Evolutionary conservation across 2,113 vertebrate genomes (phyloP).

Genomic region (Pseudopipra pipra): DNA sequence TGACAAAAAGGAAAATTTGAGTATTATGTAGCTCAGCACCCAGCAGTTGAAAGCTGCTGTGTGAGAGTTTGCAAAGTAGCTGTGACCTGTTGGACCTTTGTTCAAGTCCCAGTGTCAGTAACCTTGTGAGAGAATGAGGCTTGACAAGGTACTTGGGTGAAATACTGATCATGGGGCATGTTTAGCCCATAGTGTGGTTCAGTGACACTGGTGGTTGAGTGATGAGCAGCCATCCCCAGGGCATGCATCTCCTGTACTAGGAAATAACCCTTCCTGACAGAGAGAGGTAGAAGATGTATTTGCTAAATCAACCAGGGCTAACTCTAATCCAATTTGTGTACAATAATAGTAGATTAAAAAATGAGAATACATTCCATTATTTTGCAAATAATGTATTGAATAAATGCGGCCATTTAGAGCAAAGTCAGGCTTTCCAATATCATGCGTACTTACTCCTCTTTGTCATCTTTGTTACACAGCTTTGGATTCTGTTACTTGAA

Average conservation of each 20-base stretch:
- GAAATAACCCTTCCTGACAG: not conserved
- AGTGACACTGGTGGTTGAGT: not conserved
- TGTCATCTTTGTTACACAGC: not conserved
- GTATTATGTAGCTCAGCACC: not conserved
- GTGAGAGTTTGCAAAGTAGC: not conserved
- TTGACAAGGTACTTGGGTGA: not conserved
- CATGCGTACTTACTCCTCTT: not conserved
- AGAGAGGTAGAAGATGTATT: not conserved
- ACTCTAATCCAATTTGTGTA: not conserved
- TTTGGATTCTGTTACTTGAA: slow-evolving; percentile 64
- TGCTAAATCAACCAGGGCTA: not conserved
- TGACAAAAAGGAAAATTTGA: not conserved
- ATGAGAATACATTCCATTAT: slow-evolving; percentile 48
- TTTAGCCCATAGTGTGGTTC: not conserved
- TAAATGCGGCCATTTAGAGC: not conserved
- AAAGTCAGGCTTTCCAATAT: not conserved
- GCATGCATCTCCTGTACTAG: not conserved
- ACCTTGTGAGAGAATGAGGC: not conserved
- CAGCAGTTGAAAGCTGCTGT: not conserved
- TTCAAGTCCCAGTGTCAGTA: not conserved
- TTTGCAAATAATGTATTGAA: not conserved
- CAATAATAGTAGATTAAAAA: not conserved
- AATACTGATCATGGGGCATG: accelerated
- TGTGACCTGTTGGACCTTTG: not conserved
- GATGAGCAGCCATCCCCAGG: not conserved